A percentile compares a stretch with the other conserved stretches of the same genome.
phyloP scores from a whole-genome alignment of 2,797 vertebrate species.

The Falco cherrug region DNA sequence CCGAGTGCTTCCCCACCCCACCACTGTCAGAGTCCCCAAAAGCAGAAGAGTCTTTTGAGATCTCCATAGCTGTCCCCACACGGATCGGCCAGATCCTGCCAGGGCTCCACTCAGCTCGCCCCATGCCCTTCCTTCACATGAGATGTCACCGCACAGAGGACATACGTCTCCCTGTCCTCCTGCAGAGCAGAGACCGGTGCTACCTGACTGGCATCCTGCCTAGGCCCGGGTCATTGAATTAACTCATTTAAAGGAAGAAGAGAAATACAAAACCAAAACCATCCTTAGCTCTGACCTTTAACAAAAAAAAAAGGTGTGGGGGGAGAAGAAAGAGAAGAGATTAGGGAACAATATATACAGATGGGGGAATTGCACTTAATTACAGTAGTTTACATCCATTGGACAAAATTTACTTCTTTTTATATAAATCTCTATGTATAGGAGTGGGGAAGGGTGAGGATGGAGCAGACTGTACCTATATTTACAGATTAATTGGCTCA shows the following conservation, averaged over 20 bases:
- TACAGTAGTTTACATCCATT: slow-evolving; percentile 81
- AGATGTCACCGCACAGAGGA: background rate
- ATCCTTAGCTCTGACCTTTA: slow-evolving; percentile 67
- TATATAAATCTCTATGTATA: slow-evolving; percentile 76
- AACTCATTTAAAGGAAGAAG: background rate
- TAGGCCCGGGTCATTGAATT: background rate
- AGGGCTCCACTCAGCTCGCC: background rate
- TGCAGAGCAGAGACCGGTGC: background rate
- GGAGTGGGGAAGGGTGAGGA: background rate
- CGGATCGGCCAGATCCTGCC: background rate
- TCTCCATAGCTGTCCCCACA: rapidly evolving
- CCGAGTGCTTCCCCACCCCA: background rate
- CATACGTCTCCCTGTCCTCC: background rate
- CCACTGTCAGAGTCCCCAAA: background rate
- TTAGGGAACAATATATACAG: slow-evolving; percentile 72
- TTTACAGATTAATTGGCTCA: slow-evolving; percentile 81
- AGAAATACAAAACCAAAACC: slow-evolving; percentile 36
- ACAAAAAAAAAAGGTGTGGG: background rate
- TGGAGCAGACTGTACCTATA: slow-evolving; percentile 58
- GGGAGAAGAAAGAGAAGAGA: background rate
- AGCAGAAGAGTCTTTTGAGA: background rate
- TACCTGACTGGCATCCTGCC: background rate
- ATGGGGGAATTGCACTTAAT: slow-evolving; percentile 80
- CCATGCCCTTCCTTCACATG: background rate
- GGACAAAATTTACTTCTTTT: slow-evolving; percentile 78